Conservation (phyloP, 2,113 vertebrate species). For the Uria aalge region DNA sequence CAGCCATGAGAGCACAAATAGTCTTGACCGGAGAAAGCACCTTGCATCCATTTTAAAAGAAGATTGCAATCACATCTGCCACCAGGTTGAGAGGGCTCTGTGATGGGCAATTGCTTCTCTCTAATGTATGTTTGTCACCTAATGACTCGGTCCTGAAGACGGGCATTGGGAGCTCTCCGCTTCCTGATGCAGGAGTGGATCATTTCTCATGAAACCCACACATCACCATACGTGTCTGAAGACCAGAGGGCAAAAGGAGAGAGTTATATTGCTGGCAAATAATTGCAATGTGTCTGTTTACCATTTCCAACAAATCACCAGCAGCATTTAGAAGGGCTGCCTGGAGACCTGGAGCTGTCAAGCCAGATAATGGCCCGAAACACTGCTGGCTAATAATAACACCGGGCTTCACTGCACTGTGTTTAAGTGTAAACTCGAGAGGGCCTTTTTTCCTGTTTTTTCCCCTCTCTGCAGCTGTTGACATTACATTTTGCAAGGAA, state of each 20-base stretch:
- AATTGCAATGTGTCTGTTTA: conserved; percentile 53
- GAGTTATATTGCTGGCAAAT: conserved; percentile 47
- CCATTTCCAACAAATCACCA: conserved; percentile 49
- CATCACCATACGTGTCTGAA: not conserved
- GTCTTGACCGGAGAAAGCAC: not conserved
- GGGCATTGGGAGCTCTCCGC: not conserved
- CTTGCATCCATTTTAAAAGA: not conserved
- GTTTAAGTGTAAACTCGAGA: not conserved
- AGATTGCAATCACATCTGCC: not conserved
- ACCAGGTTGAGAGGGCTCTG: not conserved
- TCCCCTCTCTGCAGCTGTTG: not conserved
- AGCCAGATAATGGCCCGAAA: conserved; percentile 40
- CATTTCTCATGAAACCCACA: conserved; percentile 1
- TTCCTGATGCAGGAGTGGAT: not conserved
- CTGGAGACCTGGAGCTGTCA: conserved; percentile 52
- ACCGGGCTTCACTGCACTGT: not conserved
- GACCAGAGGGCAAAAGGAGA: conserved; percentile 16
- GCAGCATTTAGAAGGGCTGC: conserved; percentile 45
- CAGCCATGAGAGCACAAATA: not conserved
- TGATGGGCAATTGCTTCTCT: not conserved
- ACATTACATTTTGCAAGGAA: not conserved
- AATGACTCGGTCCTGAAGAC: not conserved
- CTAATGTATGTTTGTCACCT: not conserved
- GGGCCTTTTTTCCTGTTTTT: not conserved
- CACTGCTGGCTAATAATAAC: conserved; percentile 45